Evolutionary conservation across 2,888 invertebrate species (phyloP), one percentile per base, ranked within the genome.

Genomic region (Drosophila tanythrix): DNA sequence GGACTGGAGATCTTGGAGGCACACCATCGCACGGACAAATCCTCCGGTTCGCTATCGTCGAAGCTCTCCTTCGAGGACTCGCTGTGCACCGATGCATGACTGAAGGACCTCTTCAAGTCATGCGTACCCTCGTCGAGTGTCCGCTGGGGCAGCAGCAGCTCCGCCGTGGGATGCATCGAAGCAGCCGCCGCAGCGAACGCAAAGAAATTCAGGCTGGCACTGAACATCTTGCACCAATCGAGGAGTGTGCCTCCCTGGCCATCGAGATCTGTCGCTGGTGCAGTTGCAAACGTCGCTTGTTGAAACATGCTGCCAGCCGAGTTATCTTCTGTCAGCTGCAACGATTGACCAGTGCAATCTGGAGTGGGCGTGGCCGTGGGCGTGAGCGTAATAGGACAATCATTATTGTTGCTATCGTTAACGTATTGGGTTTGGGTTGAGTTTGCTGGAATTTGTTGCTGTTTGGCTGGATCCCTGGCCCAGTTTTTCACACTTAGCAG

Each of bases 211-310:
- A 93, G 70, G 58, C 91, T 92, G 25, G 92, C 95, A 21, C 95
- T 95, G 81, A 95, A 95, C 85, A 96, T 95, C 92, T 96, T 96
- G 93, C 96, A 96, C 94, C 96, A 96, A 87, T 96, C 95, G 81
- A 96, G 94, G 95, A 96, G 95, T 0, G 95, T 94, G 81, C 82
- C 75, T 11, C 78, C 75, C 35, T 81, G 81, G 13, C 61, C 29
- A 25, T 81, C 74, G 27, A 43, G 53, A 33, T 74, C 82, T 13
- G 64, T 21, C 21, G 65, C 52, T 25, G 60, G 70, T 27, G 70
- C 5, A 0, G 55, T 70, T 63, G 80, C 81, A 59, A 90, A 82
- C 74, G 70, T 56, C 51, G 78, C 46, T 25, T 46, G 43, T 77
- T 67, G 69, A 21, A 71, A 51, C 43, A 70, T 11, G 27, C 21